phyloP scores from a whole-genome alignment of 2,888 invertebrate species.

The Argyresthia albistria region DNA sequence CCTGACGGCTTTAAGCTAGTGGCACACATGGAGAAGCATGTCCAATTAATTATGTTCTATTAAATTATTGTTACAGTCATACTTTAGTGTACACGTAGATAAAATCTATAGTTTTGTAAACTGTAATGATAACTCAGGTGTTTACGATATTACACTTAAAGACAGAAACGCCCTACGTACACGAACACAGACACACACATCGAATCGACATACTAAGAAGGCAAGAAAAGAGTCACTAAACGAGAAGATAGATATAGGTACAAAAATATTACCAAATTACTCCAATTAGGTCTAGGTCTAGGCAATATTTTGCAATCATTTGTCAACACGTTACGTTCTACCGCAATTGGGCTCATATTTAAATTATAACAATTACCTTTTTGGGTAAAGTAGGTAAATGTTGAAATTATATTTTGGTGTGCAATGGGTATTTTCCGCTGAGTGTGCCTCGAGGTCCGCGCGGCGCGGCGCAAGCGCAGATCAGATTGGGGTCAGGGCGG shows the following conservation, averaged over 20 bases:
- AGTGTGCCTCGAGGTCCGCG: slow-evolving; percentile 55
- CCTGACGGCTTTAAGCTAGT: slow-evolving; percentile 16
- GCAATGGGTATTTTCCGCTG: slow-evolving; percentile 62
- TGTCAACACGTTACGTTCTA: no score
- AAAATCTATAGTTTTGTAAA: no score
- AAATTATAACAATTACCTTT: neutral
- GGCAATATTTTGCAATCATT: neutral
- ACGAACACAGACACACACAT: no score
- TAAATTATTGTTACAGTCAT: neutral
- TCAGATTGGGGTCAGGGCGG: slow-evolving; percentile 68
- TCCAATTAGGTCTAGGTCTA: neutral
- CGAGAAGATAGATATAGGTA: neutral
- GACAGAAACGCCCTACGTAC: no score
- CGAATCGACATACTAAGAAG: no score
- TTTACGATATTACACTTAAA: no score
- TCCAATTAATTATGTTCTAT: neutral
- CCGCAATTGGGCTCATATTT: no score
- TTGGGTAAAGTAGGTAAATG: neutral
- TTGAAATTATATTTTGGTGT: slow-evolving; percentile 25
- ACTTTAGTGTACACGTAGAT: neutral
- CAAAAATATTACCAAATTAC: neutral
- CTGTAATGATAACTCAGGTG: no score
- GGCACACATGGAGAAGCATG: slow-evolving; percentile 15
- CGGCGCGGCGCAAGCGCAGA: slow-evolving; percentile 67
- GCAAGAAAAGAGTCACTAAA: no score